Conservation (phyloP, 1,140 invertebrate genomes). For the Aporrectodea caliginosa region DNA sequence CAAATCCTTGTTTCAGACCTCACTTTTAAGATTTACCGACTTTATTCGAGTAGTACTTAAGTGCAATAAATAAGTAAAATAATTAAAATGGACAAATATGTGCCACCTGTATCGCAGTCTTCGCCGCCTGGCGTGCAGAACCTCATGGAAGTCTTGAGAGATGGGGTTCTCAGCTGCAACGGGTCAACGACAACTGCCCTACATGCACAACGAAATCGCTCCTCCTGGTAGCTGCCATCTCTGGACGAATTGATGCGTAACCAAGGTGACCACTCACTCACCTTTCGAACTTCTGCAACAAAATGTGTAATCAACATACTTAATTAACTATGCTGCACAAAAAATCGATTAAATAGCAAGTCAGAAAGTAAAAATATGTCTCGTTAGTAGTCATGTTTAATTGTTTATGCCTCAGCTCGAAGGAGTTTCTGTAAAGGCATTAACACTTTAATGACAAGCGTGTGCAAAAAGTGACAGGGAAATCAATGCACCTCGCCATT, state of each 20-base stretch:
- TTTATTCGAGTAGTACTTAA: too few relatives aligned
- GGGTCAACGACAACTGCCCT: slow-evolving; percentile 68
- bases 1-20: too few relatives aligned
- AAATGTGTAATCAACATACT: too few relatives aligned
- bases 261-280: slow-evolving; percentile 73
- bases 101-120: slow-evolving; percentile 34
- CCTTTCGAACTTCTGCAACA: slow-evolving; percentile 63
- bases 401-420: too few relatives aligned
- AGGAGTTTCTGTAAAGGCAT: too few relatives aligned
- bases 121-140: slow-evolving; percentile 64
- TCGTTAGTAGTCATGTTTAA: too few relatives aligned
- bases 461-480: neutral
- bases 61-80: too few relatives aligned
- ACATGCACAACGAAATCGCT: slow-evolving; percentile 70
- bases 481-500: neutral
- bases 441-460: neutral
- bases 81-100: too few relatives aligned
- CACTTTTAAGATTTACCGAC: too few relatives aligned
- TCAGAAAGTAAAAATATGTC: too few relatives aligned
- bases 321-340: too few relatives aligned
- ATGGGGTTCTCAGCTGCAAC: slow-evolving; percentile 59
- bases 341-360: too few relatives aligned
- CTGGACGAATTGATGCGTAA: slow-evolving; percentile 55
- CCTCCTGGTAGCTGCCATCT: slow-evolving; percentile 64
- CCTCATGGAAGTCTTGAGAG: slow-evolving; percentile 72